Percentiles rank a stretch among this genome's conserved stretches.
These are phyloP conservation scores for Yponomeuta cagnagella DNA, from an alignment of 2,888 invertebrate species.

Conservation along the genomic window DNA sequence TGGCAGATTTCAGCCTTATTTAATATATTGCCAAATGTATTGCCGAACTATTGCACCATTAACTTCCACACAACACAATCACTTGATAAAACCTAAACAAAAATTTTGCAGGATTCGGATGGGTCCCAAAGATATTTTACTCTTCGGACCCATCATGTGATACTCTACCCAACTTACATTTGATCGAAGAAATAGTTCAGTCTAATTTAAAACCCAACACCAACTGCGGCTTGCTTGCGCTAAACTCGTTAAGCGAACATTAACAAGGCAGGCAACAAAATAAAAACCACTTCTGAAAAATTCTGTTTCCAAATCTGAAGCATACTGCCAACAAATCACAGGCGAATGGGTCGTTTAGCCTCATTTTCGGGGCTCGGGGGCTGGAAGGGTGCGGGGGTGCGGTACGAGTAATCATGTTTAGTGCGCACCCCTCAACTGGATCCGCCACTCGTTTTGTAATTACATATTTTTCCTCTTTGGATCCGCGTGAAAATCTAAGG, in stretches of 20 bases:
- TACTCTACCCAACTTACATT: not conserved
- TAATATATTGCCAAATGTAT: too few species aligned
- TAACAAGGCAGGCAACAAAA: conserved; percentile 9
- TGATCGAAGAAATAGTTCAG: not conserved
- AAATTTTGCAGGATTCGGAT: too few species aligned
- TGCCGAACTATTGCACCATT: too few species aligned
- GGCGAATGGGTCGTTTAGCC: conserved; percentile 72
- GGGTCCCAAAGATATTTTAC: too few species aligned
- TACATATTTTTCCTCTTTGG: not conserved
- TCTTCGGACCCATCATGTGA: too few species aligned
- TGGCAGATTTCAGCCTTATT: too few species aligned
- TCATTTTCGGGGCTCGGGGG: conserved; percentile 62
- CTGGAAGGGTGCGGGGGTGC: conserved; percentile 34
- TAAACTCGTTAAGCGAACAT: conserved; percentile 6
- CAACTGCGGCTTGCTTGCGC: not conserved
- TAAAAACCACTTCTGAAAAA: conserved; percentile 37
- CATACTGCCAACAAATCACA: conserved; percentile 75
- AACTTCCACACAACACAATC: too few species aligned
- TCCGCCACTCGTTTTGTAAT: conserved; percentile 54
- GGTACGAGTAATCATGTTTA: conserved; percentile 58
- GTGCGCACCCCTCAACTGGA: conserved; percentile 44
- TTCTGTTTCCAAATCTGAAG: conserved; percentile 66
- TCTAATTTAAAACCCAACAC: conserved; percentile 7
- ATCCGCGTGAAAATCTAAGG: not conserved
- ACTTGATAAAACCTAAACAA: too few species aligned